Evolutionary conservation across 2,888 invertebrate species (phyloP).

Genomic region (Tetragnatha montana): DNA sequence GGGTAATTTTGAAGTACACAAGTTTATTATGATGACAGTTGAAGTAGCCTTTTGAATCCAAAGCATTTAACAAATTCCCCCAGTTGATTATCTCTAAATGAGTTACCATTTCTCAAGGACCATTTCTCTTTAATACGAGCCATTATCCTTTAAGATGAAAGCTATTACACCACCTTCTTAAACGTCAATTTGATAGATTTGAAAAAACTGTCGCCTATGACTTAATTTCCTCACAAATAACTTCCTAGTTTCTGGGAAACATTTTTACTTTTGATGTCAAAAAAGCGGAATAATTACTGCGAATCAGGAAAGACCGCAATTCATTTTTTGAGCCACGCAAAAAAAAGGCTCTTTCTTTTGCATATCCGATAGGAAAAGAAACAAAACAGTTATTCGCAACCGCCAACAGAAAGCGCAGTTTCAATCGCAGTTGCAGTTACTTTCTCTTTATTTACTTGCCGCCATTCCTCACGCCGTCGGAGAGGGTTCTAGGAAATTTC

Average conservation of each 20-base stretch:
- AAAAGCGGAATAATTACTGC: not conserved
- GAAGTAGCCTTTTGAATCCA: too few relatives aligned
- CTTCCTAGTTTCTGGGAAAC: not conserved
- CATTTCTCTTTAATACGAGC: too few relatives aligned
- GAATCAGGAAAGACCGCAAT: not conserved
- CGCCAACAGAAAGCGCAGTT: constrained; percentile 4
- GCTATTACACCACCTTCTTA: not conserved
- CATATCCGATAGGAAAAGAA: not conserved
- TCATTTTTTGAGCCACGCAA: constrained; percentile 11
- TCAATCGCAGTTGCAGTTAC: constrained; percentile 19
- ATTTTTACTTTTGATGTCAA: not conserved
- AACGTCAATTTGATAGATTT: not conserved
- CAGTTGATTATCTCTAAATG: too few relatives aligned
- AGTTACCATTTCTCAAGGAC: too few relatives aligned
- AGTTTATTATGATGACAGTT: too few relatives aligned
- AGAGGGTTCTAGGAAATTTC: not conserved
- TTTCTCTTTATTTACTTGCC: constrained; percentile 3
- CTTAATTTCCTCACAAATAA: not conserved
- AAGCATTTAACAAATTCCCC: too few relatives aligned
- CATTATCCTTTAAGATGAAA: too few relatives aligned
- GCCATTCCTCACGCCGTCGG: constrained; percentile 3
- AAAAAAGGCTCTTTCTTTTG: not conserved
- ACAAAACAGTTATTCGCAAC: constrained; percentile 10
- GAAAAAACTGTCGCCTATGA: not conserved
- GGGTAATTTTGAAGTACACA: too few relatives aligned